Base-by-base conservation (phyloP, 1,140 invertebrate species). In the Centruroides vittatus region DNA sequence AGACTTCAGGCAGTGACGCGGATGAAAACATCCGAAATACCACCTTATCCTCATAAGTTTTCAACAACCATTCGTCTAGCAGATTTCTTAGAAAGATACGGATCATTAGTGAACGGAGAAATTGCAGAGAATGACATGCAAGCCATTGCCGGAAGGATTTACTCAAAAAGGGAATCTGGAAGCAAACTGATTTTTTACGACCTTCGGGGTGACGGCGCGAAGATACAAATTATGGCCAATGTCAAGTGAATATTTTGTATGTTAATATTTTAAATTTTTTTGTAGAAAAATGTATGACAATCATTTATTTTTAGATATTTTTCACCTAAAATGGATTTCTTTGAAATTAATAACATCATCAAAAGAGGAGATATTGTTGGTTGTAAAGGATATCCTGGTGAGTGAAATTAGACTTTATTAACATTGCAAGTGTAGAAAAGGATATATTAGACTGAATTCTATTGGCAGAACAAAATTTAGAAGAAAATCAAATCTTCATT, bases 21-120 rank as follows among this genome's bases (percentile, higher is more conserved):
- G 50, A 75, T 93, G 5, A 97, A 97, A 76, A 76, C 77, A 1
- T 81, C 81, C 11, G 70, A 74, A 36, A 79, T 86, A 13, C 80
- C 86, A 75, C 93, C 94, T 13, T 99, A 98, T 75, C 95, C 96
- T 34, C 96, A 99, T 74, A 99, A 99, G 76, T 99, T 96, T 71
- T 79, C 91, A 76, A 95, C 99, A 0, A 81, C 84, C 5, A 89
- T 83, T 34, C 94, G 92, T 0, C 74, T 99, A 58, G 81, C 85
- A 68, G 84, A 87, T 35, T 99, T 95, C 70, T 90, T 99, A 67
- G 80, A 86, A 57, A 89, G 88, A 67, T 99, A 93, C 71, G 77
- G 76, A 12, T 68, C 78, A 67, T 70, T 77, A n/a, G 61, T 66
- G n/a, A 81, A 84, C 71, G 88, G 86, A 36, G 82, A 93, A 71